Evolutionary conservation across 2,888 invertebrate genomes (phyloP).

Genomic region (Sphinx pinastri): DNA sequence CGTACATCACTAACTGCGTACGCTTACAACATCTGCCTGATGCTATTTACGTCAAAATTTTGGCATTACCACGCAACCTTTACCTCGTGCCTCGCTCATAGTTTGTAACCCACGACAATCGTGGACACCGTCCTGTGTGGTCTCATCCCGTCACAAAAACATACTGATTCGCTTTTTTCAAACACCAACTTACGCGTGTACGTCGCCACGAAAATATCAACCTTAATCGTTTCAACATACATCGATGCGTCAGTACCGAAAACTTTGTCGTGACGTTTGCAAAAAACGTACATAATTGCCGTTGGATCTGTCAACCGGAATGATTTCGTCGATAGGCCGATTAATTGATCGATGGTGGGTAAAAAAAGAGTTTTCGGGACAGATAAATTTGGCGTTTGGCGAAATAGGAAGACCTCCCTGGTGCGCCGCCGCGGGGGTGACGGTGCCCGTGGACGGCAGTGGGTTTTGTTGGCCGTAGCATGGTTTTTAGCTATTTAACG

Average conservation of each 20-base stretch:
- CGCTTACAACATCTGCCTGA: no score
- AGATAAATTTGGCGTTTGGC: conserved; percentile 54
- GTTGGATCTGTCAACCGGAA: conserved; percentile 74
- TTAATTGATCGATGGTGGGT: conserved; percentile 57
- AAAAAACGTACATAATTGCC: conserved; percentile 51
- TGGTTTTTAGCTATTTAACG: conserved; percentile 15
- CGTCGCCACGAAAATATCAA: not conserved
- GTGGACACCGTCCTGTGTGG: conserved; percentile 69
- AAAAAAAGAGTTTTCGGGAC: conserved; percentile 54
- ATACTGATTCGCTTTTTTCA: conserved; percentile 66
- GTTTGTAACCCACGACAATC: conserved; percentile 46
- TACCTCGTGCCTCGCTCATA: conserved; percentile 39
- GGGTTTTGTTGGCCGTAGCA: conserved; percentile 43
- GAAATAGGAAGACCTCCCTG: conserved; percentile 62
- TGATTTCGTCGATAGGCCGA: conserved; percentile 74
- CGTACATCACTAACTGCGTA: no score
- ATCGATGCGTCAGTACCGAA: conserved; percentile 9
- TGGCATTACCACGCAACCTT: not conserved
- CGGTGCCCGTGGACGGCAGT: conserved; percentile 38
- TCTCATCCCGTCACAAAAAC: conserved; percentile 65
- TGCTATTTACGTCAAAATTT: no score
- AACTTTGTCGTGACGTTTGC: not conserved
- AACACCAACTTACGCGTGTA: conserved; percentile 41
- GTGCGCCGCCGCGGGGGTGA: conserved; percentile 16
- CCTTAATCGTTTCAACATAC: conserved; percentile 23